Evolutionary conservation across 2,888 invertebrate species (phyloP).

Genomic region (Lasioglossum villosulum): DNA sequence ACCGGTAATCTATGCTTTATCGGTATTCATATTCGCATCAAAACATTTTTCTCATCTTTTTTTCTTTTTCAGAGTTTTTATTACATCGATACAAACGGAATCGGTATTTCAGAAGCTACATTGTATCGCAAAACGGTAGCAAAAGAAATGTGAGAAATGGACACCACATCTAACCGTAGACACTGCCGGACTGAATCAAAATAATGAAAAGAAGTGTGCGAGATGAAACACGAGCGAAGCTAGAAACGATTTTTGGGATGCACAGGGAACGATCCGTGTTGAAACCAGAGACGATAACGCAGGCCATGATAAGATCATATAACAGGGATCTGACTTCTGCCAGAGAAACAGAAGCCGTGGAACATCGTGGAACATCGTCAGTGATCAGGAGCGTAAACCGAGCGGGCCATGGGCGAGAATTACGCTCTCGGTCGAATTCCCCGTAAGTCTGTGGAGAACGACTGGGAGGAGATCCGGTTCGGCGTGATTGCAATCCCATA

Average conservation of each 20-base stretch:
- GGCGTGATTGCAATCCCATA: slow-evolving; percentile 36
- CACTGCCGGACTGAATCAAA: too few relatives aligned
- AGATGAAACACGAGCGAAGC: background rate
- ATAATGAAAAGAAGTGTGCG: background rate
- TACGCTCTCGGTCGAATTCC: background rate
- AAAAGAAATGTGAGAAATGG: too few relatives aligned
- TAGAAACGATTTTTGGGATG: background rate
- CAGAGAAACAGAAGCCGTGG: background rate
- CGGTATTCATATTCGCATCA: too few relatives aligned
- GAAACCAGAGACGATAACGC: background rate
- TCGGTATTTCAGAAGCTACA: too few relatives aligned
- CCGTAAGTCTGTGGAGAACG: slow-evolving; percentile 5
- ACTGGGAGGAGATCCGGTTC: background rate
- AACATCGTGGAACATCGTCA: background rate
- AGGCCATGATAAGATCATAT: background rate
- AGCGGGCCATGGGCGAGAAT: background rate
- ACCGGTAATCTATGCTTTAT: too few relatives aligned
- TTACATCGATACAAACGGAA: too few relatives aligned
- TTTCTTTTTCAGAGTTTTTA: too few relatives aligned
- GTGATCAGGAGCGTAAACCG: background rate
- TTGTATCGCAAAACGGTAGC: too few relatives aligned
- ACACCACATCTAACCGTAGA: too few relatives aligned
- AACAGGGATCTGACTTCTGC: background rate
- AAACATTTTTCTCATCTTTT: too few relatives aligned
- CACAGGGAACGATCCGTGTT: too few relatives aligned